A percentile compares a stretch with the other conserved stretches of the same genome.
Evolutionary conservation across 2,113 vertebrate species (phyloP).

Genomic region (Colistium nudipinnis): DNA sequence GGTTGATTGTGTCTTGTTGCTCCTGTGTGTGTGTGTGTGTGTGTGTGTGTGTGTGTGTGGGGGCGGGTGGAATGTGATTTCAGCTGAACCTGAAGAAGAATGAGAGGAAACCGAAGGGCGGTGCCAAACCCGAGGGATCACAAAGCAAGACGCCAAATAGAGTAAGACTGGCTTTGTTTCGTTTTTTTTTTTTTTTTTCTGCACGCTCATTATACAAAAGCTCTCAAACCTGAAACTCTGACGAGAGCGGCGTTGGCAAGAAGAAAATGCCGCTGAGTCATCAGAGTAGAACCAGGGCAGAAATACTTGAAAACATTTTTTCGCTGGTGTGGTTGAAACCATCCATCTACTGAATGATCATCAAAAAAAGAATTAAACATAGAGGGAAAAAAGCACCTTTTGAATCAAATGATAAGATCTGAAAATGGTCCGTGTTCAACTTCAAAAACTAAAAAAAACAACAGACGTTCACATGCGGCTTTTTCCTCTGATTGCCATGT

Average conservation of each 20-base stretch:
- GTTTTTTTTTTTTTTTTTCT: too few relatives aligned
- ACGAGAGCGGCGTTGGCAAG: slow-evolving; percentile 29
- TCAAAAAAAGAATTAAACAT: too few relatives aligned
- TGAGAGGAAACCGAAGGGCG: neutral
- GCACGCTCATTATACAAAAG: slow-evolving; percentile 56
- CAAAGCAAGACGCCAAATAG: slow-evolving; percentile 43
- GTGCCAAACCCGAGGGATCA: slow-evolving; percentile 35
- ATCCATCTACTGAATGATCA: slow-evolving; percentile 13
- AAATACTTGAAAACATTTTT: slow-evolving; percentile 24
- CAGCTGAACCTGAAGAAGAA: slow-evolving; percentile 18
- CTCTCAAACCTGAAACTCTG: slow-evolving; percentile 53
- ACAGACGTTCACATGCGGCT: neutral
- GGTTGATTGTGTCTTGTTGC: neutral
- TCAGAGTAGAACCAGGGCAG: slow-evolving; percentile 1
- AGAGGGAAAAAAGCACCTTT: slow-evolving; percentile 1
- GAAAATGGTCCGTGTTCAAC: slow-evolving; percentile 9
- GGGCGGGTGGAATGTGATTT: neutral
- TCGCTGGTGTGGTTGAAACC: neutral
- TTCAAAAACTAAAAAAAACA: too few relatives aligned
- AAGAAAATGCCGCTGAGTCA: slow-evolving; percentile 25
- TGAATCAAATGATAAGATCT: slow-evolving; percentile 1
- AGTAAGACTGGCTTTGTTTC: slow-evolving; percentile 45
- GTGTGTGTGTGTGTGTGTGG: too few relatives aligned
- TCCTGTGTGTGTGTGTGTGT: too few relatives aligned
- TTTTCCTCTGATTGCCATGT: neutral